phyloP scores from a whole-genome alignment of 2,797 vertebrate genomes.

The Pyrocephalus nanus region DNA sequence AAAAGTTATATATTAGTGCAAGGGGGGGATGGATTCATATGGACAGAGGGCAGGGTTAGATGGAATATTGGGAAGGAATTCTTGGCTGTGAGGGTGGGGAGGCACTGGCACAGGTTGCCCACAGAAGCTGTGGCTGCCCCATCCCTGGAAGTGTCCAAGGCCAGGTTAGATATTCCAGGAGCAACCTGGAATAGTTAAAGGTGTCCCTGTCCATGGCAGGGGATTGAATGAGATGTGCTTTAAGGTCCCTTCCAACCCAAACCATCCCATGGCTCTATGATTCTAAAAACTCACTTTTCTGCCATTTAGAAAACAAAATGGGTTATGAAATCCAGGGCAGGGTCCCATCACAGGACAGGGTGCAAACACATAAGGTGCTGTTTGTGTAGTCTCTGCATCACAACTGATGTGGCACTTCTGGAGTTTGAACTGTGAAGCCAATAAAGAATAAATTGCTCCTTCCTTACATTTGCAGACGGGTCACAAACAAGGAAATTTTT shows the following conservation, averaged over 20 bases:
- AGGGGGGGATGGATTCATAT: not conserved
- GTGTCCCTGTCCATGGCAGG: not conserved
- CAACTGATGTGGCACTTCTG: not conserved
- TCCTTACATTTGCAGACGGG: not conserved
- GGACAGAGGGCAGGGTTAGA: not conserved
- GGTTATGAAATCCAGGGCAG: not conserved
- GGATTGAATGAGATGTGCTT: not conserved
- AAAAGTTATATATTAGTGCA: not conserved
- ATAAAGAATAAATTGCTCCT: not conserved
- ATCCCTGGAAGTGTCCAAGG: not conserved
- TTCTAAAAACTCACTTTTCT: not conserved
- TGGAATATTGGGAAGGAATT: fast-evolving
- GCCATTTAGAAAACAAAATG: not conserved
- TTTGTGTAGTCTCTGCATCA: not conserved
- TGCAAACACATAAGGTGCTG: not conserved
- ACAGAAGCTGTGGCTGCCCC: not conserved
- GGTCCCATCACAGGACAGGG: not conserved
- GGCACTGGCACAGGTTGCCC: not conserved
- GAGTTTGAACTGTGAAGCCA: not conserved
- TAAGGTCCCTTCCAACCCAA: not conserved
- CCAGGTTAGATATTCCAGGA: not conserved
- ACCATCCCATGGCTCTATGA: not conserved
- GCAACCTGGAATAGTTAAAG: not conserved
- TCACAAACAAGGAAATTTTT: not conserved
- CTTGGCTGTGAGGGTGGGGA: not conserved